A percentile compares a stretch with the other conserved stretches of the same genome.
Conservation (phyloP, 2,797 vertebrate genomes). For the Tamandua tetradactyla region DNA sequence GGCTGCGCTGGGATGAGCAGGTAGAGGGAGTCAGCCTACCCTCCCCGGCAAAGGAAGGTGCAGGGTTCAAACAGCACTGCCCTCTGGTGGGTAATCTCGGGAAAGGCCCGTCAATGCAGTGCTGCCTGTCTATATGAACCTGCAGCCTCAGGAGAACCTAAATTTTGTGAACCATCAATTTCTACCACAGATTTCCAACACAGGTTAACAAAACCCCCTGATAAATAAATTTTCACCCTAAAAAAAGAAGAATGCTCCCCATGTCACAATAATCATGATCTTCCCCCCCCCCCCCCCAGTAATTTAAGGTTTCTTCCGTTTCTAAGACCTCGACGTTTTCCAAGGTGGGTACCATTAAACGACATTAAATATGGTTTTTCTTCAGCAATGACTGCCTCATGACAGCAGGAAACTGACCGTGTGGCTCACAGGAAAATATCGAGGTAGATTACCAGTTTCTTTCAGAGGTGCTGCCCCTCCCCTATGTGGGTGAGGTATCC, state of each 20-base stretch:
- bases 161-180: neutral
- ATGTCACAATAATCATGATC: neutral
- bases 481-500: neutral
- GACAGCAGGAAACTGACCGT: neutral
- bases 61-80: slow-evolving; percentile 20
- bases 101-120: neutral
- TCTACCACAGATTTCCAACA: neutral
- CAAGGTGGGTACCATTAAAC: neutral
- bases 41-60: rapidly evolving
- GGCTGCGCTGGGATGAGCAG: neutral
- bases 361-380: neutral
- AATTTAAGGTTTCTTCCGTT: neutral
- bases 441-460: rapidly evolving
- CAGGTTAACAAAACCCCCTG: neutral
- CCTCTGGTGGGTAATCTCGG: slow-evolving; percentile 47
- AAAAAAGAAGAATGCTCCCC: neutral
- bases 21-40: neutral
- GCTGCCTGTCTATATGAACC: neutral
- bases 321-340: neutral
- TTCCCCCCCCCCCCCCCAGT: rapidly evolving
- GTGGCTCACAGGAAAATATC: neutral
- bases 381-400: neutral
- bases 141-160: neutral
- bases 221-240: neutral
- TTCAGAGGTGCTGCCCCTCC: neutral